A percentile compares a stretch with the other conserved stretches of the same genome.
These are phyloP conservation scores for Cremastobaeus sp. DNA, from an alignment of 2,888 invertebrate genomes.

Conservation along the genomic window DNA sequence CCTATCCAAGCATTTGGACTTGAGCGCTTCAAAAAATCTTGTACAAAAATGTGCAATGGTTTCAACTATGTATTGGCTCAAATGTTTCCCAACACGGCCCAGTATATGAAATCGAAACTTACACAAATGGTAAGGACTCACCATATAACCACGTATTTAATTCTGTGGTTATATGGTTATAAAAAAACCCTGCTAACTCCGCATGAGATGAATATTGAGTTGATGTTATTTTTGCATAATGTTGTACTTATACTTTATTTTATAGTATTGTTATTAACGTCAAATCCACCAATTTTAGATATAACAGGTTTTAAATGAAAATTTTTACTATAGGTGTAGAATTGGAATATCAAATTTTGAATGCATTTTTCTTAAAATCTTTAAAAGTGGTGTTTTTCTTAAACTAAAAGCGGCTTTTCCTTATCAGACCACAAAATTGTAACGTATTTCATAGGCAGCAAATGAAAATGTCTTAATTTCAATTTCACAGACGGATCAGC, in stretches of 20 bases:
- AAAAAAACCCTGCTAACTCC: not conserved
- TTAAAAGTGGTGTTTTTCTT: too few relatives aligned
- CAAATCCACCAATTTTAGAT: too few relatives aligned
- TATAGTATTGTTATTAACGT: too few relatives aligned
- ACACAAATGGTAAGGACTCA: conserved; percentile 68
- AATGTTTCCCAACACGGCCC: conserved; percentile 83
- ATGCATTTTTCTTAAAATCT: too few relatives aligned
- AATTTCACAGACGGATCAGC: conserved; percentile 67
- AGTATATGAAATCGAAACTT: conserved; percentile 70
- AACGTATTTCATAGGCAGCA: not conserved
- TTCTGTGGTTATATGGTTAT: not conserved
- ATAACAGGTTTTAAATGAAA: too few relatives aligned
- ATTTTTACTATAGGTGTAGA: too few relatives aligned
- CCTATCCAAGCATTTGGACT: conserved; percentile 93
- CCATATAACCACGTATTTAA: too few relatives aligned
- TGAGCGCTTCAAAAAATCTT: conserved; percentile 93
- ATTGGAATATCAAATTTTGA: too few relatives aligned
- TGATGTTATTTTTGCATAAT: too few relatives aligned
- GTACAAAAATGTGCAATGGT: conserved; percentile 88
- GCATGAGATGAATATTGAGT: not conserved
- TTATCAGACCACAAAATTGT: not conserved
- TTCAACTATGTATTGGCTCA: conserved; percentile 89
- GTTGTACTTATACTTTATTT: too few relatives aligned
- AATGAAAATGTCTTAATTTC: not conserved
- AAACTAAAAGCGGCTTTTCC: too few relatives aligned